Evolutionary conservation across 1,140 invertebrate species (phyloP).

Genomic region (Acromyrmex heyeri): DNA sequence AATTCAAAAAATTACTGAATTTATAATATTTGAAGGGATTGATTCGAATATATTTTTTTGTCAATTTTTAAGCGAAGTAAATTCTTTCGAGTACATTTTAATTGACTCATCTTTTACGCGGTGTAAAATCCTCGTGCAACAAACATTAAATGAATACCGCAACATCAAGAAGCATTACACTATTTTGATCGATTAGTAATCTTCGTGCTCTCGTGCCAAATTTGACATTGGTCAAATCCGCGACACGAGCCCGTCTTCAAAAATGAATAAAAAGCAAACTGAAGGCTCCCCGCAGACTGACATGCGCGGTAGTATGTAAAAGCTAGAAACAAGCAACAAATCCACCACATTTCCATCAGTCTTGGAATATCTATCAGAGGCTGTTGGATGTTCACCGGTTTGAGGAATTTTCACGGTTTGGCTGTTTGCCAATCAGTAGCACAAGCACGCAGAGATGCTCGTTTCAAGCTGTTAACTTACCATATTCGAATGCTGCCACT

Average conservation of each 20-base stretch:
- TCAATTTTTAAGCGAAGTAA: not conserved
- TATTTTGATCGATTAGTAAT: conserved; percentile 13
- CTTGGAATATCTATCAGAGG: conserved; percentile 43
- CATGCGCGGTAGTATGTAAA: not conserved
- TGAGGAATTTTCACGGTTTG: conserved; percentile 39
- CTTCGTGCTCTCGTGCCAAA: not conserved
- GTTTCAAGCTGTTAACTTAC: conserved; percentile 44
- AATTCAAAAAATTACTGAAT: not conserved
- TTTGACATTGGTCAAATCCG: conserved; percentile 18
- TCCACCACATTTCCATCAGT: not conserved
- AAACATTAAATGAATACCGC: not conserved
- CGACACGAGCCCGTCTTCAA: not conserved
- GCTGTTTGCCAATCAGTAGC: conserved; percentile 13
- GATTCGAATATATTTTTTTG: not conserved
- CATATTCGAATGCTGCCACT: conserved; percentile 14
- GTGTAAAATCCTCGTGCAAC: not conserved
- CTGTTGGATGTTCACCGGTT: conserved; percentile 18
- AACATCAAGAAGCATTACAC: not conserved
- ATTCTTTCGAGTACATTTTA: not conserved
- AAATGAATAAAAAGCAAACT: conserved; percentile 11
- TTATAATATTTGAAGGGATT: not conserved
- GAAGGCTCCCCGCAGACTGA: not conserved
- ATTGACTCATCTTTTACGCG: not conserved
- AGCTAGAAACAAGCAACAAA: conserved; percentile 19
- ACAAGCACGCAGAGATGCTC: not conserved